Evolutionary conservation across 2,113 vertebrate genomes (phyloP), one percentile per base, ranked within the genome.

Genomic region (Bubo blakistoni): DNA sequence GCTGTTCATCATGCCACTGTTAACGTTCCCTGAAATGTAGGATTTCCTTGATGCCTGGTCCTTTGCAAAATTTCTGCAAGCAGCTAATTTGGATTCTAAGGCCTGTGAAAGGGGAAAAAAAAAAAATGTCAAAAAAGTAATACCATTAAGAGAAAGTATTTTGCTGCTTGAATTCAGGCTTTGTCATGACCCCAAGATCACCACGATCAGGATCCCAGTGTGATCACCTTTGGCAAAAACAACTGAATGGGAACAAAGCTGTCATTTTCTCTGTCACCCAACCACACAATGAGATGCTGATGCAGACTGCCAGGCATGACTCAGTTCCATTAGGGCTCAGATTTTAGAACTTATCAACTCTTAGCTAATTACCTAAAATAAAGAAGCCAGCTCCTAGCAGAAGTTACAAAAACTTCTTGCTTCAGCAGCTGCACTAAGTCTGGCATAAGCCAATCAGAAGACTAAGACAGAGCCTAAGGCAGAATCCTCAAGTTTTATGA

Each of bases 31-130:
- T 84, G 98, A 98, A 95, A 98, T 90, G 90, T 98, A 99, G 83
- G 98, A 98, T 97, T 99, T 99, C 74, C 99, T 98, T 36, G 99
- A 98, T 9, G 99, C 98, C 97, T 99, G 99, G 97, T 99, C 99
- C 98, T 99, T 99, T 86, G 99, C 99, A 94, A 99, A 99, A 97
- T 99, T 99, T 82, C 99, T 99, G 94, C 99, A 99, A 80, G 99
- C 99, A 42, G 99, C 99, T 83, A 99, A 97, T 97, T 99, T 99
- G 90, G 99, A 99, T 98, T 99, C 99, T 97, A 99, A 98, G 91
- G 99, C 99, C 99, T 99, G 73, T 55, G 63, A 80, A 82, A 79
- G 9, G 38, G 2, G 62, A 18, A 30, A 20, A 34, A 42, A 36
- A 11, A 32, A 11, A 77, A 44, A 47, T 9, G 24, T 88, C 38